Percentiles rank a stretch among this genome's conserved stretches.
Evolutionary conservation across 2,113 vertebrate genomes (phyloP).

Genomic region (Channa maculata): DNA sequence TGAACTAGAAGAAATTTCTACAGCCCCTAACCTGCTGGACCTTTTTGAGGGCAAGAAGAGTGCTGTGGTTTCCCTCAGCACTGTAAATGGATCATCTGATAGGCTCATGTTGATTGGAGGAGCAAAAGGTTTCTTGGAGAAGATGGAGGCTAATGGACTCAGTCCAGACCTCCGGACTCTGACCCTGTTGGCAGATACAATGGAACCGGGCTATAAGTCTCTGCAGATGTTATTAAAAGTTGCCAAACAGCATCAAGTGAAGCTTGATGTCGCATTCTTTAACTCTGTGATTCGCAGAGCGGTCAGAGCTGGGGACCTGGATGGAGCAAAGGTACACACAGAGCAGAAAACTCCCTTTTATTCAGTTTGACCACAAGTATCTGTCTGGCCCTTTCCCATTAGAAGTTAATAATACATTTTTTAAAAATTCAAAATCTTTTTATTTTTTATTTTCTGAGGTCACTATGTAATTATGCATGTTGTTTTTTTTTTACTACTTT

Average conservation of each 20-base stretch:
- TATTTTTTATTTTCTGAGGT: too few relatives aligned
- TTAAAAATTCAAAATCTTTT: too few relatives aligned
- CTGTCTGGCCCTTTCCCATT: too few relatives aligned
- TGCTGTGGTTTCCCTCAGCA: conserved; percentile 84
- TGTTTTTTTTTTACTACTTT: not conserved
- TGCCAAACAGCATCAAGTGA: conserved; percentile 81
- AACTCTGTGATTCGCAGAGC: conserved; percentile 89
- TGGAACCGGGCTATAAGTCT: conserved; percentile 76
- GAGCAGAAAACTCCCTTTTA: too few relatives aligned
- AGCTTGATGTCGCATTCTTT: conserved; percentile 89
- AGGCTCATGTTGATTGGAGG: conserved; percentile 90
- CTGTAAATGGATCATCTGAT: conserved; percentile 72
- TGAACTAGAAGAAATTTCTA: not conserved
- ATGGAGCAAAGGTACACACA: conserved; percentile 88
- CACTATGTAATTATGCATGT: too few relatives aligned
- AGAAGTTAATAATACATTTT: too few relatives aligned
- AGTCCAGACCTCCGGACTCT: conserved; percentile 88
- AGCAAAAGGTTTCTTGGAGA: conserved; percentile 87
- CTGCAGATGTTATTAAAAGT: conserved; percentile 83
- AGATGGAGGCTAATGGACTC: conserved; percentile 85
- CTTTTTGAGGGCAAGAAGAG: conserved; percentile 47
- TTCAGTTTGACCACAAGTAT: too few relatives aligned
- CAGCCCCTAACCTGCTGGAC: conserved; percentile 87
- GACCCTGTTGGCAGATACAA: conserved; percentile 88
- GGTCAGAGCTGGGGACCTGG: conserved; percentile 84